These are phyloP conservation scores for Nesospiza acunhae DNA, from an alignment of 2,113 vertebrate genomes.

Conservation along the genomic window DNA sequence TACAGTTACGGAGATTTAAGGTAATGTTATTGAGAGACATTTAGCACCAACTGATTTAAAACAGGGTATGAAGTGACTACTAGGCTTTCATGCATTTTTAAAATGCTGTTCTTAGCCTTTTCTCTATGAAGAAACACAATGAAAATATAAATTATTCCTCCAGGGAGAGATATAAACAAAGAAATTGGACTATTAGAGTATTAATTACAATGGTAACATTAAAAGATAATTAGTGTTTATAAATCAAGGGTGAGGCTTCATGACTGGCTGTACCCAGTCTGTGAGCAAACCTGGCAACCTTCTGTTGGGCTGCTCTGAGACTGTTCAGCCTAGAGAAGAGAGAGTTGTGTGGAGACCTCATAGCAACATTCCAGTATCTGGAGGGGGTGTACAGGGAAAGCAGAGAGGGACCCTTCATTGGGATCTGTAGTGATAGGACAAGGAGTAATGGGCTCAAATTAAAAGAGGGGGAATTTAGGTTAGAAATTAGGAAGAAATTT, in stretches of 20 bases:
- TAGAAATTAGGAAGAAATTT: not conserved
- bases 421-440: not conserved
- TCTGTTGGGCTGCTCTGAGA: not conserved
- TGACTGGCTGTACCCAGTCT: not conserved
- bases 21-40: not conserved
- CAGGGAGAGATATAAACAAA: not conserved
- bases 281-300: not conserved
- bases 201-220: constrained; percentile 5
- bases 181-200: not conserved
- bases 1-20: not conserved
- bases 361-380: not conserved
- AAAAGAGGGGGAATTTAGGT: not conserved
- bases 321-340: not conserved
- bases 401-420: too few relatives aligned
- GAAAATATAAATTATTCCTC: constrained; percentile 22
- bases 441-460: not conserved
- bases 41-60: not conserved
- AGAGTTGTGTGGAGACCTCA: not conserved
- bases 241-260: not conserved
- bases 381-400: not conserved
- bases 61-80: not conserved
- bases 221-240: constrained; percentile 13
- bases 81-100: not conserved
- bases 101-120: not conserved
- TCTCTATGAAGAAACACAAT: constrained; percentile 9